Percentiles rank a stretch among this genome's conserved stretches.
Conservation (phyloP, 2,113 vertebrate genomes). For the mouse (Mus musculus) region GRCm39 chr12:30427001-30427500, state of each 20-base stretch:
- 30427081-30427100: not conserved
- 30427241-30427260: not conserved
- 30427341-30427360: conserved; percentile 1
- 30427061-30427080: not conserved
- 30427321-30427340: not conserved
- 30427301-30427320: not conserved
- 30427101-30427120: not conserved
- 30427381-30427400: not conserved
- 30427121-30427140: not conserved
- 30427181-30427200: not conserved
- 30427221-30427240: not conserved
- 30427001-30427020: not conserved
- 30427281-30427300: not conserved
- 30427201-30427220: not conserved
- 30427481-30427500: not conserved
- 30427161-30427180: not conserved
- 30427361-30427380: not conserved
- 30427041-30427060: not conserved
- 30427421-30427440: not conserved
- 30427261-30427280: not conserved
- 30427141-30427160: not conserved
- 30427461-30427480: not conserved
- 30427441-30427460: not conserved
- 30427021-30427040: not conserved
- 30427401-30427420: not conserved